These are phyloP conservation scores for Andrena hattorfiana DNA, from an alignment of 2,888 invertebrate species.

Conservation along the genomic window DNA sequence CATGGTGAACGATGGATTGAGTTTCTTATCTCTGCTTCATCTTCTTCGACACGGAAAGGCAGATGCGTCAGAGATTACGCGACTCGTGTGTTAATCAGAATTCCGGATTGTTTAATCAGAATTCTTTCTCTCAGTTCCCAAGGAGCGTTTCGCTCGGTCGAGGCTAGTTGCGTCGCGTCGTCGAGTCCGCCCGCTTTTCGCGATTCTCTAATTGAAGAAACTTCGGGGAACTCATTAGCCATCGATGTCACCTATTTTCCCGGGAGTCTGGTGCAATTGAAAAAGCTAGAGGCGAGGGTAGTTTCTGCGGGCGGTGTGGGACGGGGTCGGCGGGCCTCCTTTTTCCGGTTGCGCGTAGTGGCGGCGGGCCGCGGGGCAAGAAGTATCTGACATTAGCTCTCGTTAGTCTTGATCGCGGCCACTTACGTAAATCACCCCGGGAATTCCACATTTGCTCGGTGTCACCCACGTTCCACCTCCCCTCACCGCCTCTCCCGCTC, in stretches of 20 bases:
- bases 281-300: constrained; percentile 34
- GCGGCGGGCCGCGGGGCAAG: constrained; percentile 48
- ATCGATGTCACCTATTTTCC: constrained; percentile 59
- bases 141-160: neutral
- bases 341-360: constrained; percentile 38
- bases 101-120: constrained; percentile 20
- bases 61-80: too few relatives aligned
- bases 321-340: neutral
- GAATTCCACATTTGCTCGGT: constrained; percentile 69
- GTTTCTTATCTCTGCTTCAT: too few relatives aligned
- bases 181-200: neutral
- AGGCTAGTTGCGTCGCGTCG: neutral
- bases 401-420: constrained; percentile 77
- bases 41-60: too few relatives aligned
- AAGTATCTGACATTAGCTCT: constrained; percentile 74
- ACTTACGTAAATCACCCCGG: constrained; percentile 74
- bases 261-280: constrained; percentile 52
- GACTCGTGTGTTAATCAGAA: too few relatives aligned
- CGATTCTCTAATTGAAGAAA: constrained; percentile 47
- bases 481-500: constrained; percentile 12
- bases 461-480: constrained; percentile 20
- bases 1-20: too few relatives aligned
- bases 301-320: constrained; percentile 25
- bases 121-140: neutral
- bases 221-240: constrained; percentile 57